These are phyloP conservation scores for Drosophila eugracilis DNA, from an alignment of 1,140 invertebrate genomes.

Conservation along the genomic window DNA sequence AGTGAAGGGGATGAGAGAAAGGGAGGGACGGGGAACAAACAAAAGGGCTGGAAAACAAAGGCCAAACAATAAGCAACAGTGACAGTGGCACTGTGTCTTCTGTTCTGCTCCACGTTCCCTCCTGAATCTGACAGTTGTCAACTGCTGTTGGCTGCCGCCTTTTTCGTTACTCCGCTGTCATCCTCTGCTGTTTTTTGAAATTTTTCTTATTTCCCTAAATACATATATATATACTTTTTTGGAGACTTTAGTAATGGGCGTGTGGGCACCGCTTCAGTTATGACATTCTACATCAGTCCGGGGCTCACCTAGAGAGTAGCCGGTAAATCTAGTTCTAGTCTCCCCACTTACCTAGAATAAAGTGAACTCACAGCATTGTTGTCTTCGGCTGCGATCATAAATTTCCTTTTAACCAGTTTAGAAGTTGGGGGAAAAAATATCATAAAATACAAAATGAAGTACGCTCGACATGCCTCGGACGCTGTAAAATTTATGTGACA, in stretches of 20 bases:
- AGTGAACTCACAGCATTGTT: constrained; percentile 39
- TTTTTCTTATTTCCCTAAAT: constrained; percentile 45
- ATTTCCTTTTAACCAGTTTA: constrained; percentile 71
- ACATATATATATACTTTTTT: constrained; percentile 46
- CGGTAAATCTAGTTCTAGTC: constrained; percentile 35
- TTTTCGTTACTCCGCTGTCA: constrained; percentile 48
- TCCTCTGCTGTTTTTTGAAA: constrained; percentile 30
- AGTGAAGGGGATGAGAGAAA: neutral
- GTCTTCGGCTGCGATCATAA: constrained; percentile 58
- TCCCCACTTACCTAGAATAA: constrained; percentile 43
- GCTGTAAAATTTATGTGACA: constrained; percentile 78
- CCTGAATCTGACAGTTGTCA: constrained; percentile 80
- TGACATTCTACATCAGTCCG: constrained; percentile 18
- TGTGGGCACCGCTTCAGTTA: constrained; percentile 25
- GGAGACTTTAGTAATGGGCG: constrained; percentile 63
- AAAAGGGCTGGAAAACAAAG: constrained; percentile 59
- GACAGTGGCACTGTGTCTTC: constrained; percentile 71
- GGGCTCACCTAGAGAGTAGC: constrained; percentile 18
- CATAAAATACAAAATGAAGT: constrained; percentile 82
- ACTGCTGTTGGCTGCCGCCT: constrained; percentile 71
- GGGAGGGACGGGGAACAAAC: constrained; percentile 7
- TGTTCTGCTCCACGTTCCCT: constrained; percentile 30
- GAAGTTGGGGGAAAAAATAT: constrained; percentile 56
- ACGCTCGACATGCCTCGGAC: constrained; percentile 75
- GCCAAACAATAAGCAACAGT: constrained; percentile 78